These are phyloP conservation scores for Cryptotermes secundus DNA, from an alignment of 1,140 invertebrate species.

Conservation along the genomic window DNA sequence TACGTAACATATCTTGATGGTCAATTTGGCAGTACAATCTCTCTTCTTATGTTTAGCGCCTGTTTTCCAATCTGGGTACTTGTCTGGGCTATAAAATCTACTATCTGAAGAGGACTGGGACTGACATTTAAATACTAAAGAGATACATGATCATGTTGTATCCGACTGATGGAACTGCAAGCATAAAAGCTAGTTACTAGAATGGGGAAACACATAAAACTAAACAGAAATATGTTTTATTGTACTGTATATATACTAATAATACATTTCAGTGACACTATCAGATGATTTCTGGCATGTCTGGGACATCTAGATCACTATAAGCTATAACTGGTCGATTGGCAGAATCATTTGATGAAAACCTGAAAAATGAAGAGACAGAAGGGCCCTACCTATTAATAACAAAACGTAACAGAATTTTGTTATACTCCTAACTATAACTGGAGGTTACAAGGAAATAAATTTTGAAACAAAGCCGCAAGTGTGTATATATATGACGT, in stretches of 20 bases:
- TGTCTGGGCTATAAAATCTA: no score
- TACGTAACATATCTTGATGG: no score
- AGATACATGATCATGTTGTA: no score
- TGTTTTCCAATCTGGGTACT: no score
- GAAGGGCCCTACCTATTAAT: neutral
- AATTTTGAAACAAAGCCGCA: neutral
- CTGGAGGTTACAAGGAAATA: no score
- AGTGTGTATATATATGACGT: no score
- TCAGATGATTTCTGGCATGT: constrained; percentile 67
- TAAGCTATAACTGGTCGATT: constrained; percentile 73
- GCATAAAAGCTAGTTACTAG: no score
- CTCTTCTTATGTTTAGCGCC: no score
- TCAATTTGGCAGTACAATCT: no score
- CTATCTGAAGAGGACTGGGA: no score
- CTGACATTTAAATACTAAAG: no score
- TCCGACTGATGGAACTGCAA: no score
- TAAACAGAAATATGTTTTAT: neutral
- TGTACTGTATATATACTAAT: neutral
- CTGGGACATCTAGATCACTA: constrained; percentile 81
- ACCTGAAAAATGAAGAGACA: constrained; percentile 53
- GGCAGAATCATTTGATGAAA: constrained; percentile 55
- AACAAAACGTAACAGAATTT: constrained; percentile 1
- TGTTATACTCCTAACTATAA: neutral
- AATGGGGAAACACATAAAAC: neutral
- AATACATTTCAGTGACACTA: neutral